Evolutionary conservation across 64 coral and sea anemone species (phyloP).

Genomic region (Dendrophyllia cribrosa): DNA sequence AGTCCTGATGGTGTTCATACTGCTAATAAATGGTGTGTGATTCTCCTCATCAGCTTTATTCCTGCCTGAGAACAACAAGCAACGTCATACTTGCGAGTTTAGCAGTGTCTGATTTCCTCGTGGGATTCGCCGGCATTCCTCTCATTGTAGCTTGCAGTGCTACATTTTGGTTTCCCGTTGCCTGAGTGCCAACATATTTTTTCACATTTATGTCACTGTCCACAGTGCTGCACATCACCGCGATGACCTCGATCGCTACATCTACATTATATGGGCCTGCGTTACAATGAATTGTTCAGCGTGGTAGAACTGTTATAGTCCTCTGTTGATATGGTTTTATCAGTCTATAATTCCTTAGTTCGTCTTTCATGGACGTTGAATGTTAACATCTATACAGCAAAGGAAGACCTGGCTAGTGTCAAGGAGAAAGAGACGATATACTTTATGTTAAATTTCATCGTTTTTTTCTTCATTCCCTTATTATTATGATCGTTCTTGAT

Average conservation of each 20-base stretch:
- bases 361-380: constrained; percentile 48
- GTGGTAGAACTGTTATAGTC: neutral
- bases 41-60: constrained; percentile 11
- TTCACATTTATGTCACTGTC: constrained; percentile 53
- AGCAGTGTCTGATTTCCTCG: constrained; percentile 43
- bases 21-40: constrained; percentile 43
- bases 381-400: constrained; percentile 23
- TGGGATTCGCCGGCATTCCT: constrained; percentile 30
- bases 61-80: constrained; percentile 32
- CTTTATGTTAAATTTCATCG: constrained; percentile 2
- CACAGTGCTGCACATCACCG: constrained; percentile 54
- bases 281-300: constrained; percentile 48
- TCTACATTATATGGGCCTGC: constrained; percentile 51
- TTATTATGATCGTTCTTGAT: constrained; percentile 20
- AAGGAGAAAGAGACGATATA: constrained; percentile 33
- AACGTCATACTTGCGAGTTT: constrained; percentile 56
- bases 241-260: constrained; percentile 54
- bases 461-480: constrained; percentile 43
- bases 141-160: constrained; percentile 27
- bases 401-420: constrained; percentile 6
- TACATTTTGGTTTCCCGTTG: neutral
- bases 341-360: constrained; percentile 14
- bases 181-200: constrained; percentile 24
- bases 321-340: constrained; percentile 29
- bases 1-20: constrained; percentile 10